Conservation (phyloP, 2,113 vertebrate genomes). For the Peromyscus californicus region DNA sequence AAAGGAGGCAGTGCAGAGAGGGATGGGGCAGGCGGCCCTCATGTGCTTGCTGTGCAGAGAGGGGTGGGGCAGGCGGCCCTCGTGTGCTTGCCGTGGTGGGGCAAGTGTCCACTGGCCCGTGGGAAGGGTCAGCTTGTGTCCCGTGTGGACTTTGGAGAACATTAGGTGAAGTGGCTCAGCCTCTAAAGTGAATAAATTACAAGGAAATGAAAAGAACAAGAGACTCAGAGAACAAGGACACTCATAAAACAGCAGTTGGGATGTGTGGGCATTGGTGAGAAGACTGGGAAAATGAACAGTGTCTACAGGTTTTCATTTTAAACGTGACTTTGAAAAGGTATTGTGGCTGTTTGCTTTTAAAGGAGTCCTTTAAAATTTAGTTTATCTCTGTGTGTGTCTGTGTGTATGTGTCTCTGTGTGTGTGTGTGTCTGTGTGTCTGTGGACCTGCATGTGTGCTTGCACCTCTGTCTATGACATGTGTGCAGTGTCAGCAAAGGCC, state of each 20-base stretch:
- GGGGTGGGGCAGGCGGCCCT: background rate
- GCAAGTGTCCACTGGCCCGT: background rate
- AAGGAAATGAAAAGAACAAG: background rate
- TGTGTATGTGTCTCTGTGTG: background rate
- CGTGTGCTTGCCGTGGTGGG: background rate
- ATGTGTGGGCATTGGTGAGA: background rate
- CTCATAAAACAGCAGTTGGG: background rate
- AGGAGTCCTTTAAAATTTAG: background rate
- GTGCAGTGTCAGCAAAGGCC: background rate
- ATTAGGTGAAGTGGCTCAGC: background rate
- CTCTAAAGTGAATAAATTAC: conserved; percentile 26
- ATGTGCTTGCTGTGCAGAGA: background rate
- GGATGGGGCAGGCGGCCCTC: too few relatives aligned
- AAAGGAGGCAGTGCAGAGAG: background rate
- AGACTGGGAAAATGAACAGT: background rate
- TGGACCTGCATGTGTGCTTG: background rate
- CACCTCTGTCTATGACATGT: background rate
- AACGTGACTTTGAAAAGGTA: background rate
- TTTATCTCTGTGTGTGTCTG: background rate
- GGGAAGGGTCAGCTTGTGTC: background rate
- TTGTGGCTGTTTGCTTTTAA: background rate
- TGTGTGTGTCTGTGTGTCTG: background rate
- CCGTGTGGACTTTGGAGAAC: background rate
- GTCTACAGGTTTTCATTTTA: background rate
- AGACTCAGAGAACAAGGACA: background rate